Evolutionary conservation across 1,140 invertebrate genomes (phyloP).

Genomic region (Heliconius congener): DNA sequence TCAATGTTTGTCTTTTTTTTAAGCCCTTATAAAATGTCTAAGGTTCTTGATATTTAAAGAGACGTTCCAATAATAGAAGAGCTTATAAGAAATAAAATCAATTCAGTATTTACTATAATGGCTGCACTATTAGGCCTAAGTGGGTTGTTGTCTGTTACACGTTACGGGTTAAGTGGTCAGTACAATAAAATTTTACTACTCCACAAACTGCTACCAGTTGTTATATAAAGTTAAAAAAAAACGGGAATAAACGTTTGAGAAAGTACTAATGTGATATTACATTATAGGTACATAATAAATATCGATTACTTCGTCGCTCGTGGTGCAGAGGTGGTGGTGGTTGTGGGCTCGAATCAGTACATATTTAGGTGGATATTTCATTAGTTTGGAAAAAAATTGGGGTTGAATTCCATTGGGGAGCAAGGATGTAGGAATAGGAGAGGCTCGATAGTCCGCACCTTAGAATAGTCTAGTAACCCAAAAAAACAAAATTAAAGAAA

Average conservation of each 20-base stretch:
- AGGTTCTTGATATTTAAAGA: background rate
- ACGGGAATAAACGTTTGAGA: background rate
- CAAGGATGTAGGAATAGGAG: too few species aligned
- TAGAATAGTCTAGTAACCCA: too few species aligned
- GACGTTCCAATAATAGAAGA: conserved; percentile 20
- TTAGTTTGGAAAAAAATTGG: too few species aligned
- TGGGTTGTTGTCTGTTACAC: conserved; percentile 43
- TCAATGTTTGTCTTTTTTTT: too few species aligned
- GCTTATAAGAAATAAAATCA: conserved; percentile 48
- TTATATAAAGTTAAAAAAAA: conserved; percentile 35
- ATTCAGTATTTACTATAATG: conserved; percentile 60
- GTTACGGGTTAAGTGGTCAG: conserved; percentile 53
- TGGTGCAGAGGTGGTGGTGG: too few species aligned
- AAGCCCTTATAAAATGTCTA: background rate
- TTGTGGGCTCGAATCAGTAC: too few species aligned
- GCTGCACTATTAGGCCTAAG: conserved; percentile 55
- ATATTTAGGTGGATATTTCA: too few species aligned
- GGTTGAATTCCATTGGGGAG: too few species aligned
- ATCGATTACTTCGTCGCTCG: background rate
- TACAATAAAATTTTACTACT: conserved; percentile 59
- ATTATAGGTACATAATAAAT: background rate
- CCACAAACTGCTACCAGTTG: conserved; percentile 32
- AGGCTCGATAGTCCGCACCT: too few species aligned
- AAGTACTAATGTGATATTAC: background rate
- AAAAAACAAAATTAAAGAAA: too few species aligned